Base-by-base conservation (phyloP, 2,888 invertebrate genomes). In the Aporophyla nigra region DNA sequence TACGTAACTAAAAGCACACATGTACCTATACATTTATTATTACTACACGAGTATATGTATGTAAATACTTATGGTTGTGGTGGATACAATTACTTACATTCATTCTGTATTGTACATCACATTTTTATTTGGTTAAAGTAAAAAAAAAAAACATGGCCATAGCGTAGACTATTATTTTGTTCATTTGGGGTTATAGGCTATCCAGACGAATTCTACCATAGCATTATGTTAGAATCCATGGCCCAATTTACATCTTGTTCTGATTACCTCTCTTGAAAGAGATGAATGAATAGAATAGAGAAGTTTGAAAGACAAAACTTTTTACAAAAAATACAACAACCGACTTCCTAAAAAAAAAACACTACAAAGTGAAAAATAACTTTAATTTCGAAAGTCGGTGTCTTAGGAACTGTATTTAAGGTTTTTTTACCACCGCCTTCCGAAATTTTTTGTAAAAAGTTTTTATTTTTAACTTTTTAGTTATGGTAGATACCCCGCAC, bases 1-100 rank as follows among this genome's bases (percentile, higher is more conserved):
- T 53, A 59, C 66, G 33, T 67, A 61, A 76, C 78, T 74, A 61
- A 74, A 71, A 82, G 54, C 61, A 76, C 19, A 72, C 54, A 46
- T 53, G 27, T 63, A 40, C 6, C 12, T 21, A 24, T 43, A 3
- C 9, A 69, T 43, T 16, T 21, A 24, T 27, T n/a, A 46, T 33
- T 33, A 33, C n/a, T 33, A 46, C n/a, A 46, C n/a, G 27, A 27
- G 9, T 21, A 7, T 68, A 53, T 67, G 21, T 40, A 0, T 5
- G 12, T 65, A 24, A 19, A 46, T 46, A 71, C 40, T 19, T 53
- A 40, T 14, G 24, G 46, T 19, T 67, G n/a, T 16, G 9, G 27
- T 49, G 1, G 43, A 33, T 61, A 53, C 43, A 21, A 68, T 58
- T n/a, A 62, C 24, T 51, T 46, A 65, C n/a, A 70, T 74, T 63